Percentiles rank a stretch among this genome's conserved stretches.
Evolutionary conservation across 2,888 invertebrate genomes (phyloP).

Genomic region (Campopleginae sp.): DNA sequence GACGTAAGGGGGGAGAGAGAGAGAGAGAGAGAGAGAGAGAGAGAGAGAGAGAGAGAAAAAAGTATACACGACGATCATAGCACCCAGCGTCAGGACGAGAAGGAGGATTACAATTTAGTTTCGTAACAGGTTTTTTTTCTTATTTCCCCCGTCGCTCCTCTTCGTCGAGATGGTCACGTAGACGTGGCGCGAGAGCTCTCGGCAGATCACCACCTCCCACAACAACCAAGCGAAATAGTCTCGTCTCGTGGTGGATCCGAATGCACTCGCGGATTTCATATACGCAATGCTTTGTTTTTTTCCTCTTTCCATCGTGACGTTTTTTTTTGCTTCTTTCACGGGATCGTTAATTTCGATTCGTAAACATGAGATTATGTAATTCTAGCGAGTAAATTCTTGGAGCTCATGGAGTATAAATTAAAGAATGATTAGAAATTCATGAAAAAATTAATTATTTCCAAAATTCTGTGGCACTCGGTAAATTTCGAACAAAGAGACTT

Average conservation of each 20-base stretch:
- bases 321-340: conserved; percentile 63
- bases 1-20: conserved; percentile 13
- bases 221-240: conserved; percentile 29
- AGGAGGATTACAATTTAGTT: conserved; percentile 70
- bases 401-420: background rate
- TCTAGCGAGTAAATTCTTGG: background rate
- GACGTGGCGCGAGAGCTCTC: conserved; percentile 43
- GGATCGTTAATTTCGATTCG: conserved; percentile 42
- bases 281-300: conserved; percentile 15
- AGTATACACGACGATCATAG: conserved; percentile 46
- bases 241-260: conserved; percentile 21
- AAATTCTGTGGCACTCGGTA: background rate
- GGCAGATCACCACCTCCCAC: conserved; percentile 39
- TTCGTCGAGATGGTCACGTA: conserved; percentile 66
- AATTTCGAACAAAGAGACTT: background rate
- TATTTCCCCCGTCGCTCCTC: conserved; percentile 11
- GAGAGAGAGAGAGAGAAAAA: conserved; percentile 56
- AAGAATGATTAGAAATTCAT: background rate
- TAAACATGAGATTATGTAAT: conserved; percentile 22
- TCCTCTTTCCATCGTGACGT: conserved; percentile 1
- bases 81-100: conserved; percentile 56
- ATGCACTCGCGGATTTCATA: conserved; percentile 25
- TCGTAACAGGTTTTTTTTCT: conserved; percentile 76
- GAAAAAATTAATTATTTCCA: background rate
- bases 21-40: conserved; percentile 29